Evolutionary conservation across 2,113 vertebrate species (phyloP), one percentile per base, ranked within the genome.

Genomic region (Labeo rohita): DNA sequence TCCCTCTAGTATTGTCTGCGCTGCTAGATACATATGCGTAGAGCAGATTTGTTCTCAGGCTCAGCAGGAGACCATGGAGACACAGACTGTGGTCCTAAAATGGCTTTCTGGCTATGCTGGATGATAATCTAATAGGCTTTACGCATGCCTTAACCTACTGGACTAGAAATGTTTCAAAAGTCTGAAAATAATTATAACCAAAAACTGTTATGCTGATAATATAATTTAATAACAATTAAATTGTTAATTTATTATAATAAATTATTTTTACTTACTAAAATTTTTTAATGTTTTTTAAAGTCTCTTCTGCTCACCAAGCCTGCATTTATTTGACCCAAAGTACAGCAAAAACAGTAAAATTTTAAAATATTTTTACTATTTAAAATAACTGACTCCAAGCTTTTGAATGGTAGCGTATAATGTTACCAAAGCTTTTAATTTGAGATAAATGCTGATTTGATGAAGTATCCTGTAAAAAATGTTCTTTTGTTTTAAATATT

Each of bases 21-120:
- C n/a, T 80, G 59, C 63, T 63, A 80, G 54, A 63, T 80, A 47
- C n/a, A 23, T 23, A 21, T 80, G 59, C 9, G 0, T 8, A 61
- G 39, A 73, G 36, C 70, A 73, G 70, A 73, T 73, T 73, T 73
- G 70, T 72, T n/a, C 39, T 45, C 18, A n/a, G 39, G 4, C 68
- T 72, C 39, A 45, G 39, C 6, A 2, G 72, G n/a, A 75, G 72
- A 75, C 21, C 73, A 75, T 28, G 45, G 73, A 50, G 12, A 15
- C 43, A 49, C 45, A 50, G 72, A 28, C 6, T 49, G 45, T 23
- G 72, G 43, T 47, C 43, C 72, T 74, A 2, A 74, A 49, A 74
- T 0, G 72, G 43, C 43, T 74, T 5, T 47, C 43, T 47, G 39
- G 70, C 4, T 7, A 21, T 74, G 72, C 43, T 13, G 6, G 5